Evolutionary conservation across 2,888 invertebrate genomes (phyloP), one percentile per base, ranked within the genome.

Genomic region (Cryptocephalus moraei): DNA sequence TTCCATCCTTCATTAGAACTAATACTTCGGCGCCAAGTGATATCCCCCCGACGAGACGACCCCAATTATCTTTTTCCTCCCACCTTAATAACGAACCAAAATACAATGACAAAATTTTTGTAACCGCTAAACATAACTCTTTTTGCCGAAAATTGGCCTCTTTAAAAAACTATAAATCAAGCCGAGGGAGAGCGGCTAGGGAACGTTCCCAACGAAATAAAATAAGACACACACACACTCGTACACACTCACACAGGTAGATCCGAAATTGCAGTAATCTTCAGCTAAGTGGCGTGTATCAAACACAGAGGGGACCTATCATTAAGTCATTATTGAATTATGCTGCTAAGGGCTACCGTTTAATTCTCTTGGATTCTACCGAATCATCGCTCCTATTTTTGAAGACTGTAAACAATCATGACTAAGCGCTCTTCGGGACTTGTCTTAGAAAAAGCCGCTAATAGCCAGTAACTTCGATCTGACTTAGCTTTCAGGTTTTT

Each of bases 311-410:
- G 49, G 45, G 50, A 45, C 49, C 54, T 58, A 55, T 58, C 58
- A 63, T 63, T 63, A 63, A 57, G 59, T 57, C 47, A 54, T 63
- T 62, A 63, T 53, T 47, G 54, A 62, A 60, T 61, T 61, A 62
- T 52, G 50, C 47, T 55, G 55, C 50, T 54, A 48, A 50, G 51
- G 47, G 62, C 64, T 63, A 63, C 64, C 51, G 63, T 63, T 63
- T 60, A 57, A 58, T 60, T 54, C 57, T 44, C 45, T 39, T 40
- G 44, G 56, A 58, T 56, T 52, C 47, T 49, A 50, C 52, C 56
- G 57, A 52, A 55, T 54, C 58, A 54, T 54, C 46, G 22, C 22
- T 22, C 22, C 22, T 22, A 22, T 22, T 22, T 22, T 22, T 22
- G 22, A 22, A 6, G 22, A 22, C 22, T 22, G n/a, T n/a, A 22